Percentiles rank a stretch among this genome's conserved stretches.
Conservation (phyloP, 2,888 invertebrate genomes). For the Coecobrya sp. region DNA sequence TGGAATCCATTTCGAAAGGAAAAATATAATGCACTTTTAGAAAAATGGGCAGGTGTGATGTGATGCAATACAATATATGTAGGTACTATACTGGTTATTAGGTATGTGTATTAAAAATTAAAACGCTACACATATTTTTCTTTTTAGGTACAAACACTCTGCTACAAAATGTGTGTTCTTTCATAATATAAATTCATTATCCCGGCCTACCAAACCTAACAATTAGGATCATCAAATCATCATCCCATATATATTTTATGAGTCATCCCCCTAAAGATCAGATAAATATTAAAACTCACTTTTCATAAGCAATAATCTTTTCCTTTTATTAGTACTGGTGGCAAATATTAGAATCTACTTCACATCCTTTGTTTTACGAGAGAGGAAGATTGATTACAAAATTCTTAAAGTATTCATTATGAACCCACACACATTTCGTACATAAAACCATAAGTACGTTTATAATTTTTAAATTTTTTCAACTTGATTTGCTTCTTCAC, state of each 20-base stretch:
- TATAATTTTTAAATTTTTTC: not conserved
- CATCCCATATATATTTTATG: conserved; percentile 27
- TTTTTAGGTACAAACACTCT: not conserved
- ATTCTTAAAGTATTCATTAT: conserved; percentile 49
- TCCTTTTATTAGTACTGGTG: not conserved
- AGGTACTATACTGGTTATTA: not conserved
- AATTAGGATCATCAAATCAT: not conserved
- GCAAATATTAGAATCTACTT: conserved; percentile 38
- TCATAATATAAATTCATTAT: conserved; percentile 31
- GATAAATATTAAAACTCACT: conserved; percentile 27
- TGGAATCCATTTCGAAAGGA: conserved; percentile 2
- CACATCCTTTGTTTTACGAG: conserved; percentile 33
- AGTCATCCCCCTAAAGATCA: conserved; percentile 16
- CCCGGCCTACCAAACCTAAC: not conserved
- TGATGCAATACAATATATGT: not conserved
- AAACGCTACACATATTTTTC: not conserved
- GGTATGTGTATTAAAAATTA: not conserved
- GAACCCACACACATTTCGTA: not conserved
- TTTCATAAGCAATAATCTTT: conserved; percentile 8
- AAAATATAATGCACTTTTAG: not conserved
- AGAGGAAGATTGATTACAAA: conserved; percentile 55
- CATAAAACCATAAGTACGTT: not conserved
- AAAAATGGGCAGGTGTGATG: conserved; percentile 20
- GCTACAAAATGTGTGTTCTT: not conserved
- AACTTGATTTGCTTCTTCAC: conserved; percentile 32